Conservation (phyloP, 2,797 vertebrate genomes). For the Parauchenoglanis punctatus region DNA sequence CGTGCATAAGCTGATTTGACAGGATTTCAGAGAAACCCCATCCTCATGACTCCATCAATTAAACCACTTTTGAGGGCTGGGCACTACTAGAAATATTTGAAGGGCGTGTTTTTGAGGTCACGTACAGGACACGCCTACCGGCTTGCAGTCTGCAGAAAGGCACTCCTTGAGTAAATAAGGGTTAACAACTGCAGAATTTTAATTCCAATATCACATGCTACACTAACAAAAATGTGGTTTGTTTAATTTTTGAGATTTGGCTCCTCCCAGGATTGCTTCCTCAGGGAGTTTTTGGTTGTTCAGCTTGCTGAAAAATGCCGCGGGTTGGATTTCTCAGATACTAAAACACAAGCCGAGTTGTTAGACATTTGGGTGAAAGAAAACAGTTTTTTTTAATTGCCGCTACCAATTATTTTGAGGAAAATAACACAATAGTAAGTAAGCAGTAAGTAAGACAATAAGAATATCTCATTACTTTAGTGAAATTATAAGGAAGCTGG, state of each 20-base stretch:
- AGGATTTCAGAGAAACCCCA: constrained; percentile 5
- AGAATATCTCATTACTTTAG: background rate
- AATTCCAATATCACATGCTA: background rate
- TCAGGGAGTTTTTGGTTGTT: background rate
- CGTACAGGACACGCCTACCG: background rate
- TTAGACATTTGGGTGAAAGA: background rate
- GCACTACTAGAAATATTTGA: background rate
- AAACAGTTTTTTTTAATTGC: background rate
- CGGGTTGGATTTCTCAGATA: background rate
- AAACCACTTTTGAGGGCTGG: constrained; percentile 6
- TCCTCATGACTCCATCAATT: background rate
- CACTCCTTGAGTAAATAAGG: background rate
- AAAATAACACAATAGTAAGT: background rate
- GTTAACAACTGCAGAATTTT: background rate
- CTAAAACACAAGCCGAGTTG: background rate
- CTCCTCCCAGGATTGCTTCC: background rate
- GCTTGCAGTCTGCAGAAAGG: background rate
- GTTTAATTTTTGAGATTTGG: background rate
- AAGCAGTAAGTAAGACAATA: background rate
- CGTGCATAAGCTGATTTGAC: background rate
- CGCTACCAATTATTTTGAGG: background rate
- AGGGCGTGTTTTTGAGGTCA: constrained; percentile 8
- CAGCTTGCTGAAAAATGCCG: background rate
- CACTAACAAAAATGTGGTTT: background rate
- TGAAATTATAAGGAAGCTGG: background rate